Evolutionary conservation across 1,140 invertebrate genomes (phyloP).

Genomic region (Cherax quadricarinatus): DNA sequence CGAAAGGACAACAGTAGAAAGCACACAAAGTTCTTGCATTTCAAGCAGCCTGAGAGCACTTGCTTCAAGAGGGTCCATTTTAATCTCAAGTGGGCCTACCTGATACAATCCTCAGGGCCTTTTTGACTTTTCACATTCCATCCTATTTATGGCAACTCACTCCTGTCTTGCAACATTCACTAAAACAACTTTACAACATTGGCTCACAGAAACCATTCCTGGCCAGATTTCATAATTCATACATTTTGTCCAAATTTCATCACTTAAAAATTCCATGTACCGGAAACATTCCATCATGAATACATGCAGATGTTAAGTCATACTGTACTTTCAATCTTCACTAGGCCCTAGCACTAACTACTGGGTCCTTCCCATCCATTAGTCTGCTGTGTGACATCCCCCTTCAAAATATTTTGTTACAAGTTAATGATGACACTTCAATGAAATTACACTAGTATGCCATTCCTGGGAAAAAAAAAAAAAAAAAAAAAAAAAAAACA

Average conservation of each 20-base stretch:
- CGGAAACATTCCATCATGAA: neutral
- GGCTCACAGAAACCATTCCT: neutral
- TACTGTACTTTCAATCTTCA: neutral
- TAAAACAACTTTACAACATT: neutral
- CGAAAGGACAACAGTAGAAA: conserved; percentile 62
- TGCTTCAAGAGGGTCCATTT: conserved; percentile 9
- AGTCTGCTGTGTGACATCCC: conserved; percentile 11
- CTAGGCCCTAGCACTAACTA: conserved; percentile 15
- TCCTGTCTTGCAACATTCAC: neutral
- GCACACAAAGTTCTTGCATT: conserved; percentile 39
- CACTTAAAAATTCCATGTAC: neutral
- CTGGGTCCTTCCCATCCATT: conserved; percentile 30
- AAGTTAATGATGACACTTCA: conserved; percentile 41
- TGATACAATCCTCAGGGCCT: neutral
- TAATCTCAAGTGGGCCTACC: conserved; percentile 7
- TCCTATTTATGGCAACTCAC: neutral
- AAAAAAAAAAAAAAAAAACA: neutral
- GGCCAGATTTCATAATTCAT: neutral
- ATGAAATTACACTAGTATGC: neutral
- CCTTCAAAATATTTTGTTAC: conserved; percentile 41
- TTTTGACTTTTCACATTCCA: neutral
- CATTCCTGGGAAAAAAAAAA: neutral
- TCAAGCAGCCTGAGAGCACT: neutral
- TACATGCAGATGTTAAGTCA: neutral
- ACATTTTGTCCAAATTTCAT: neutral